Conservation (phyloP, 1,140 invertebrate species). For the Drosophila kohkoa region DNA sequence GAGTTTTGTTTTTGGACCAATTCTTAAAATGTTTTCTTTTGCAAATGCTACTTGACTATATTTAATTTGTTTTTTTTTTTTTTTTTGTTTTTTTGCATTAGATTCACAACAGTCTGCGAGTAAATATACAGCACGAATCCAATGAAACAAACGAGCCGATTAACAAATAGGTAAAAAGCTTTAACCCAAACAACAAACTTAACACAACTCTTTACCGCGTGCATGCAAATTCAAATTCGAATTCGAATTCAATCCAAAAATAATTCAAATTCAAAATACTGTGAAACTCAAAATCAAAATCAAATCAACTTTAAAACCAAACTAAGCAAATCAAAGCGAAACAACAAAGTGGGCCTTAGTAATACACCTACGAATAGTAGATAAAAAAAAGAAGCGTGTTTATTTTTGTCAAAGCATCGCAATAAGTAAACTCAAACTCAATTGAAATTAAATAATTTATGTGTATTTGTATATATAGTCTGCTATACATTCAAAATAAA, state of each 20-base stretch:
- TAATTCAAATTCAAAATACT: neutral
- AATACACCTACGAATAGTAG: constrained; percentile 1
- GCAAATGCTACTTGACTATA: constrained; percentile 25
- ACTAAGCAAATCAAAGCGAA: neutral
- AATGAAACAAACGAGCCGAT: constrained; percentile 32
- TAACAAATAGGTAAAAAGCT: constrained; percentile 31
- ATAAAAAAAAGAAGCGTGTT: neutral
- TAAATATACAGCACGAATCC: constrained; percentile 43
- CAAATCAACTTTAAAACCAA: neutral
- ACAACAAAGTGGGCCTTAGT: constrained; percentile 5
- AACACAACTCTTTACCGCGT: constrained; percentile 29
- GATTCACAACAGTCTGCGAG: constrained; percentile 65
- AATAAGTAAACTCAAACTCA: neutral
- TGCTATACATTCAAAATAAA: neutral
- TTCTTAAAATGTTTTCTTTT: constrained; percentile 39
- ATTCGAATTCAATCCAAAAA: neutral
- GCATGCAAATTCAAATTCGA: constrained; percentile 39
- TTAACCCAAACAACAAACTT: constrained; percentile 22
- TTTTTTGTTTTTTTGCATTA: constrained; percentile 43
- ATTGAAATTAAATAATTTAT: neutral
- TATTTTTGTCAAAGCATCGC: constrained; percentile 11
- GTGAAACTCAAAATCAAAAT: neutral
- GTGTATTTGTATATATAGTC: too few relatives aligned
- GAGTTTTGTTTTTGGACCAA: constrained; percentile 75
- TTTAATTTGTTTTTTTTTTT: constrained; percentile 10